These are phyloP conservation scores for Taurulus bubalis DNA, from an alignment of 2,113 vertebrate species.

Conservation along the genomic window DNA sequence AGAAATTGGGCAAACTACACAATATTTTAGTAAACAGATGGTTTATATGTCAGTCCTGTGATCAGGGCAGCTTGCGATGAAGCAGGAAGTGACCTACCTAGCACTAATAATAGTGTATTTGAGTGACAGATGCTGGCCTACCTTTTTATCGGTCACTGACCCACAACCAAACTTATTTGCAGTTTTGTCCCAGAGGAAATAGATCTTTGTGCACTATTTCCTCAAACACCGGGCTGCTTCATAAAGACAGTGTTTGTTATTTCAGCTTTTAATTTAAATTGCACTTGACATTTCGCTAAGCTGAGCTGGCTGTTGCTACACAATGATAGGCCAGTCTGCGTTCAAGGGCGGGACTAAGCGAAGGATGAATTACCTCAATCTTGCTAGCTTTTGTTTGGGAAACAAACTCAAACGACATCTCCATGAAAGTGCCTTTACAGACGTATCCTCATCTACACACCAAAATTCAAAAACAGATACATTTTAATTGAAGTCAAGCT, in stretches of 20 bases:
- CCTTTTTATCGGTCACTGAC: background rate
- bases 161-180: background rate
- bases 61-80: background rate
- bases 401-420: background rate
- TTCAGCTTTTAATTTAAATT: background rate
- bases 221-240: background rate
- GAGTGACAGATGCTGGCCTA: background rate
- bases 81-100: background rate
- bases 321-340: no score
- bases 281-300: no score
- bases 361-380: background rate
- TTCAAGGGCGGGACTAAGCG: no score
- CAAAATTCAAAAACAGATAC: background rate
- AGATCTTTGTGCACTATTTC: background rate
- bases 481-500: background rate
- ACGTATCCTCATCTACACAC: background rate
- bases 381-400: background rate
- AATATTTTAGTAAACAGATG: background rate
- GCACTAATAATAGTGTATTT: background rate
- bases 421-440: background rate
- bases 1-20: background rate
- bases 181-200: background rate
- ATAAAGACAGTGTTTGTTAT: background rate
- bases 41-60: background rate
- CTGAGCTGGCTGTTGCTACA: no score